Evolutionary conservation across 2,888 invertebrate genomes (phyloP), one percentile per base, ranked within the genome.

Genomic region (Coecobrya sp.): DNA sequence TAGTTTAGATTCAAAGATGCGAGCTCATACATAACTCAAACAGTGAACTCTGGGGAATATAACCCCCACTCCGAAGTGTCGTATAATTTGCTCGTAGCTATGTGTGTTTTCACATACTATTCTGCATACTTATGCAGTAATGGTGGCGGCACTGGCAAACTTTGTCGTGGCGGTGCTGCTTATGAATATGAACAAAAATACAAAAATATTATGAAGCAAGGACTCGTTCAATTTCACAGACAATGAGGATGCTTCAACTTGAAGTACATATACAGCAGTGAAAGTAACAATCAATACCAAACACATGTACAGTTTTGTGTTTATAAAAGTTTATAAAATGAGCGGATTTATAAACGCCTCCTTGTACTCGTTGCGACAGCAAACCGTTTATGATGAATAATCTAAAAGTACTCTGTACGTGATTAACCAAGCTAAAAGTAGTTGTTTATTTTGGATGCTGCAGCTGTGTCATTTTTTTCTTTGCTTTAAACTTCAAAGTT

Each of bases 1-100:
- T 89, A 89, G 73, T 89, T 89, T 89, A 84, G 84, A 89, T 84
- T 89, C 89, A 84, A 70, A 84, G 89, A 89, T 89, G 70, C 59
- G 55, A 42, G 27, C 89, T 70, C 73, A 89, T 70, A 89, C 73
- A 89, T 89, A 84, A 89, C 84, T 89, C 84, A 84, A 86, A 84
- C 73, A 73, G 73, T 59, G 84, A 82, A 52, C 89, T 89, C 89
- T 62, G 19, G 89, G 89, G 89, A 89, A 84, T 89, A 42, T 65
- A 13, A 42, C 0, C 0, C 49, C 59, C 59, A 81, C 81, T 27
- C 81, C 7, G 19, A 81, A 76, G 76, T 76, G 81, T 81, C 59
- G 81, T 81, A 81, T 81, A 55, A 59, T 59, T 30, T 22, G 81
- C 81, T 55, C 25, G 49, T 27, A 36, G 30, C 16, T 55, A 59